A percentile compares a stretch with the other conserved stretches of the same genome.
These are phyloP conservation scores for Porites divaricata DNA, from an alignment of 92 coral and sea anemone genomes.

Conservation along the genomic window DNA sequence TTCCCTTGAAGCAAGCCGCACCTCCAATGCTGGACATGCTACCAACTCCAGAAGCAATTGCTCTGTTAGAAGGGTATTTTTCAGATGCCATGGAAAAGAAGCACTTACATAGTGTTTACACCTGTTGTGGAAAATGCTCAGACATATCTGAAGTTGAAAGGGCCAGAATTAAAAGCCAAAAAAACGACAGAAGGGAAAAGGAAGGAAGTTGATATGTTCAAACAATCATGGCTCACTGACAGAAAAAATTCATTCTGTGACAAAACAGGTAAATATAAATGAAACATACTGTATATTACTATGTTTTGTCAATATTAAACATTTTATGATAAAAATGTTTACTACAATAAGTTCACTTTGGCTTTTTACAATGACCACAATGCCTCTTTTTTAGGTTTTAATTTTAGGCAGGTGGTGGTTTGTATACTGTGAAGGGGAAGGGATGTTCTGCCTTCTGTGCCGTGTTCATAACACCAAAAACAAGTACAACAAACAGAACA, in stretches of 20 bases:
- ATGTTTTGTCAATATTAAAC: slow-evolving; percentile 13
- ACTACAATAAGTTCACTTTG: slow-evolving; percentile 12
- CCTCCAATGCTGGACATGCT: no score
- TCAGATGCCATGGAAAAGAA: no score
- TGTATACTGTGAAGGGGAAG: slow-evolving; percentile 32
- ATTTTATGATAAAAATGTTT: slow-evolving; percentile 29
- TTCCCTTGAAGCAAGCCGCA: no score
- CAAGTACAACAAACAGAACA: slow-evolving; percentile 31
- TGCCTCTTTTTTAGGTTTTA: background rate
- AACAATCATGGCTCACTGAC: background rate
- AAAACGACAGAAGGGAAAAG: slow-evolving; percentile 19
- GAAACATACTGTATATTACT: slow-evolving; percentile 2
- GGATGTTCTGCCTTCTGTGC: slow-evolving; percentile 36
- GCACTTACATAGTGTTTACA: no score
- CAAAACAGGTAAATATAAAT: slow-evolving; percentile 22
- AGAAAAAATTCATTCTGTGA: slow-evolving; percentile 11
- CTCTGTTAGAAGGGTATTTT: no score
- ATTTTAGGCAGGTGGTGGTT: slow-evolving; percentile 30
- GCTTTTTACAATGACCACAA: slow-evolving; percentile 26
- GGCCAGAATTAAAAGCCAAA: slow-evolving; percentile 24
- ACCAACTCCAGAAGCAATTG: no score
- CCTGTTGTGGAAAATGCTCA: slow-evolving; percentile 1
- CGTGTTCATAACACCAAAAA: slow-evolving; percentile 37
- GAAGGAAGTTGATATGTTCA: slow-evolving; percentile 22
- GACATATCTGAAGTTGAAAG: slow-evolving; percentile 16